Evolutionary conservation across 64 coral and sea anemone species (phyloP), one percentile per base, ranked within the genome.

Genomic region (Cladopsammia gracilis): DNA sequence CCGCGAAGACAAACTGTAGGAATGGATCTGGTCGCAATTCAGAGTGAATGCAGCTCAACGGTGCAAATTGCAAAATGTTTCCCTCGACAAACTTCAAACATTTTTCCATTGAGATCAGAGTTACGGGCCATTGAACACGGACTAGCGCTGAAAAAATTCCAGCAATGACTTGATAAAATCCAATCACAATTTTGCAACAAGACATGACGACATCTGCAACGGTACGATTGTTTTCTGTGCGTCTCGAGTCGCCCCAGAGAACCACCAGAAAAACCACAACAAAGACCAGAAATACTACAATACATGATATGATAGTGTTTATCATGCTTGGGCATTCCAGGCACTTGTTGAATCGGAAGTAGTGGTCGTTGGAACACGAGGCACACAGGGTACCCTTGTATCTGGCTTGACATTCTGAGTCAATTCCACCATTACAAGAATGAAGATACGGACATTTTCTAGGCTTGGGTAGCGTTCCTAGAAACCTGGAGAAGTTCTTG

Each of bases 111-210:
- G 88, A 95, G 34, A 95, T 58, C 12, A 95, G 78, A 34, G 87
- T 79, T 7, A 87, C 64, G 5, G 93, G 93, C 93, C 93, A 95
- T 53, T 61, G 47, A 16, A 95, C 79, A 34, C 34, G 34, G 0
- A 34, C 34, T 0, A 34, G 34, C 34, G 34, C 34, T 34, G 34
- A 34, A 34, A 34, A 34, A 34, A 34, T 34, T 34, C 34, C 34
- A 34, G 34, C 34, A 34, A 34, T 34, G 34, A 34, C 34, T 34
- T 34, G 34, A 34, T 34, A 34, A 34, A 34, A 34, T 34, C 34
- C 34, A 49, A 95, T 64, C 6, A 95, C 79, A 82, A 95, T 95
- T 78, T 95, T 95, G 50, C 89, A 95, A 45, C 93, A 95, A 2
- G 93, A 95, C 42, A 95, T 88, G 54, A 78, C 73, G 13, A 95